Conservation (phyloP, 2,888 invertebrate species). For the Zelleria hepariella region DNA sequence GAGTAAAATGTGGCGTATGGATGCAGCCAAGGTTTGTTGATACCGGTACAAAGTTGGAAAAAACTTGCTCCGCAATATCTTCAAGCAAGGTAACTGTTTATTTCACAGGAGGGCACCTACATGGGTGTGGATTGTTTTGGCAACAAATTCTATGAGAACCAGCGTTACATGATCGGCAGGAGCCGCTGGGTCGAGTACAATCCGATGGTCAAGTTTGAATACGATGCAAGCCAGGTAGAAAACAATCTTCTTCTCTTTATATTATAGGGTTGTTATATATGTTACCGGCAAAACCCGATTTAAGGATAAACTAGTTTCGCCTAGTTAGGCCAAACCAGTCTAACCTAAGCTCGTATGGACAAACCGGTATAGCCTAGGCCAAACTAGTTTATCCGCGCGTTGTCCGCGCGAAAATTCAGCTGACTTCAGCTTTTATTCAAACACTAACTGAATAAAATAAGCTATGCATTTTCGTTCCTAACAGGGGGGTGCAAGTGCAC, state of each 20-base stretch:
- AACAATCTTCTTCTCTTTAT: background rate
- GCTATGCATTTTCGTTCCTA: too few relatives aligned
- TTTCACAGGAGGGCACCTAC: slow-evolving; percentile 76
- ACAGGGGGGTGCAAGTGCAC: too few relatives aligned
- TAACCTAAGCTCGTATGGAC: too few relatives aligned
- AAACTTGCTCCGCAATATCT: too few relatives aligned
- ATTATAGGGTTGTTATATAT: background rate
- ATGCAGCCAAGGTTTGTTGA: slow-evolving; percentile 1
- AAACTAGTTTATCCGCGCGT: too few relatives aligned
- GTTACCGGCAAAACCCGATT: too few relatives aligned
- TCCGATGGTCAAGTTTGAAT: slow-evolving; percentile 78
- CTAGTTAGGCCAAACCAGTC: too few relatives aligned
- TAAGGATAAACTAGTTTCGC: background rate
- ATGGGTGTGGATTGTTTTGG: slow-evolving; percentile 90
- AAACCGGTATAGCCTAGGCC: too few relatives aligned
- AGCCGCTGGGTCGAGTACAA: slow-evolving; percentile 95
- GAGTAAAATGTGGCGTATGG: background rate
- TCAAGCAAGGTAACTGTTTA: background rate
- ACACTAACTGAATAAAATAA: too few relatives aligned
- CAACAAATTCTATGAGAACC: slow-evolving; percentile 93
- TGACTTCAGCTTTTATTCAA: too few relatives aligned
- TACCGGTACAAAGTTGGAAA: background rate
- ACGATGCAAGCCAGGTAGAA: slow-evolving; percentile 62
- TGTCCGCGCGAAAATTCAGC: too few relatives aligned
- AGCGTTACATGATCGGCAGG: slow-evolving; percentile 86